Conservation (phyloP, 1,140 invertebrate species). For the Diabrotica undecimpunctata region DNA sequence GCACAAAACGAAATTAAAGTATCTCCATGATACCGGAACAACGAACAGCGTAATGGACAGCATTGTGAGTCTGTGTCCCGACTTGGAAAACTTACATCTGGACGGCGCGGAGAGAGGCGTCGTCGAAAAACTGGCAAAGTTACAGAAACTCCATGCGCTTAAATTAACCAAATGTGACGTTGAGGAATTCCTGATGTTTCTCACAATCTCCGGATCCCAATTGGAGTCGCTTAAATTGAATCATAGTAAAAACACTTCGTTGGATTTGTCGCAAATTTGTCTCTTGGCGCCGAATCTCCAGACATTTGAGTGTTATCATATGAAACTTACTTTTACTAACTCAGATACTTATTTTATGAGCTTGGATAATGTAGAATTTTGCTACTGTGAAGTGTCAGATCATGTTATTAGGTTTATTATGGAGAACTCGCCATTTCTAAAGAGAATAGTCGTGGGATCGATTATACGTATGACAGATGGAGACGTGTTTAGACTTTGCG, state of each 20-base stretch:
- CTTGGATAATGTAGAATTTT: slow-evolving; percentile 60
- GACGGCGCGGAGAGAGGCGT: slow-evolving; percentile 56
- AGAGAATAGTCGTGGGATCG: slow-evolving; percentile 59
- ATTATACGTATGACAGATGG: slow-evolving; percentile 58
- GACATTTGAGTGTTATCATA: slow-evolving; percentile 60
- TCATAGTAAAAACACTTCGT: slow-evolving; percentile 52
- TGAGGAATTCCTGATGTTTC: slow-evolving; percentile 55
- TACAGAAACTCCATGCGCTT: slow-evolving; percentile 53
- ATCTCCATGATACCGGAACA: slow-evolving; percentile 59
- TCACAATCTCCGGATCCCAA: slow-evolving; percentile 55
- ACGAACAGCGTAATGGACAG: slow-evolving; percentile 54
- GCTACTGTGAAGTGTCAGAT: slow-evolving; percentile 56
- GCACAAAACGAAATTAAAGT: slow-evolving; percentile 57
- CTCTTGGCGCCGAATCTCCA: slow-evolving; percentile 47
- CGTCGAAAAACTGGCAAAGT: slow-evolving; percentile 51
- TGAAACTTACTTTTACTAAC: slow-evolving; percentile 56
- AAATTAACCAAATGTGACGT: slow-evolving; percentile 59
- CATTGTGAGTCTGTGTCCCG: slow-evolving; percentile 56
- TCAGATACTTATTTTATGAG: slow-evolving; percentile 56
- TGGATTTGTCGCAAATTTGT: slow-evolving; percentile 57
- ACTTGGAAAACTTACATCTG: slow-evolving; percentile 58
- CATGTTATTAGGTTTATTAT: slow-evolving; percentile 57
- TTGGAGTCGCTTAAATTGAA: slow-evolving; percentile 58
- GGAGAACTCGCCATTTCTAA: slow-evolving; percentile 55
- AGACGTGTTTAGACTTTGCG: slow-evolving; percentile 57